Conservation (phyloP, 2,888 invertebrate genomes). For the Eupeodes latifasciatus region DNA sequence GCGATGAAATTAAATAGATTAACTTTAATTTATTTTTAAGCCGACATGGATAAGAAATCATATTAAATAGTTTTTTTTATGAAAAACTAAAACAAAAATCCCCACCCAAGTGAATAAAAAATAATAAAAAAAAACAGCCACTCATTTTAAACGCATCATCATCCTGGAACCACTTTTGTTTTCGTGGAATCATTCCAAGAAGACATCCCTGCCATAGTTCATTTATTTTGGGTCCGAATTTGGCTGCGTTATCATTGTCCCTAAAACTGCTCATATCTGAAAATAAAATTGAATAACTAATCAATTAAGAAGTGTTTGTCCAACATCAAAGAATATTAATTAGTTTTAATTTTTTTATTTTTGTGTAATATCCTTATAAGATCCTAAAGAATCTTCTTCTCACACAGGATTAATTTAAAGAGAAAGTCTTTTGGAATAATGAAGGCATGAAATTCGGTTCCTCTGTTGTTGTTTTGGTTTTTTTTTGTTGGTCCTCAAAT, state of each 20-base stretch:
- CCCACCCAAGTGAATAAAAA: constrained; percentile 16
- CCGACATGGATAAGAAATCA: no score
- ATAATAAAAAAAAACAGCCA: constrained; percentile 10
- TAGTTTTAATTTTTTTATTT: neutral
- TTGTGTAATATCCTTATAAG: neutral
- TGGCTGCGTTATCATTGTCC: neutral
- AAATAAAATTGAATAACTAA: neutral
- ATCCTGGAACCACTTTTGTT: neutral
- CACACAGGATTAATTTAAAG: neutral
- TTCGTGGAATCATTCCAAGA: constrained; percentile 1
- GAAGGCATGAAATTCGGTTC: neutral
- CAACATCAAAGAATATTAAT: neutral
- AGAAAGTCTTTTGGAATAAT: neutral
- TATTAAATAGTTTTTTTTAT: neutral
- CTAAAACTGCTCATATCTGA: neutral
- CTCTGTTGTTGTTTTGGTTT: constrained; percentile 25
- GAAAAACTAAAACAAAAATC: neutral
- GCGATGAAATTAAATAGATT: constrained; percentile 3
- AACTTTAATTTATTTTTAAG: neutral
- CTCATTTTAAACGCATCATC: neutral
- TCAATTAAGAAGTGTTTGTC: neutral
- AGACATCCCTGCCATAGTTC: neutral
- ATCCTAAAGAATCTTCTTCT: neutral
- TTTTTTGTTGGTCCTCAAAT: constrained; percentile 8
- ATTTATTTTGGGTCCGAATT: neutral